These are phyloP conservation scores for Rhyacophila brunnea DNA, from an alignment of 1,140 invertebrate species.

Conservation along the genomic window DNA sequence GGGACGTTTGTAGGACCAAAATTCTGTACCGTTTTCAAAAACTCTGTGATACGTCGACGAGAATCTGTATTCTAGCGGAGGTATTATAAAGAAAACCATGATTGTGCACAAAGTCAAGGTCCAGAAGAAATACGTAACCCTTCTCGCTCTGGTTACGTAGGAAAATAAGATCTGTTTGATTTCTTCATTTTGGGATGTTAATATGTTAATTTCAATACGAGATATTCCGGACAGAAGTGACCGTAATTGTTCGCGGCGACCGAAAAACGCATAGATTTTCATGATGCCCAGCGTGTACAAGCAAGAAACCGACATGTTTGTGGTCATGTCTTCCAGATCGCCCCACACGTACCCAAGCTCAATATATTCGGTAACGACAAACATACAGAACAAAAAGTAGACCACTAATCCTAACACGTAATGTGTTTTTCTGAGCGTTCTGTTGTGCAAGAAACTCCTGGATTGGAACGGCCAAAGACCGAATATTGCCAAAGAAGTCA, in stretches of 20 bases:
- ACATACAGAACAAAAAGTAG: slow-evolving; percentile 26
- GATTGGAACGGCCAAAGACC: slow-evolving; percentile 32
- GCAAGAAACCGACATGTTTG: slow-evolving; percentile 33
- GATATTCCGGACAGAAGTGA: slow-evolving; percentile 18
- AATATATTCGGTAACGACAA: slow-evolving; percentile 33
- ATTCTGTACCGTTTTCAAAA: slow-evolving; percentile 30
- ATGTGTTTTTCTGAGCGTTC: slow-evolving; percentile 12
- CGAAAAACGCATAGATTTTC: slow-evolving; percentile 32
- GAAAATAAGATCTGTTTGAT: slow-evolving; percentile 9
- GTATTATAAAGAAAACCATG: slow-evolving; percentile 28
- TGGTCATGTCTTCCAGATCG: slow-evolving; percentile 34
- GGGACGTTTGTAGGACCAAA: slow-evolving; percentile 23
- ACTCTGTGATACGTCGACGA: slow-evolving; percentile 25
- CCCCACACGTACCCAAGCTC: slow-evolving; percentile 32
- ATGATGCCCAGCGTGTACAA: slow-evolving; percentile 29
- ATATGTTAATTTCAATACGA: slow-evolving; percentile 24
- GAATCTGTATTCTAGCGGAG: slow-evolving; percentile 29
- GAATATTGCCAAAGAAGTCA: slow-evolving; percentile 28
- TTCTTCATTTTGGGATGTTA: slow-evolving; percentile 9
- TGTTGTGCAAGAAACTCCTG: slow-evolving; percentile 23
- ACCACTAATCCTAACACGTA: slow-evolving; percentile 16
- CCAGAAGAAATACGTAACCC: slow-evolving; percentile 29
- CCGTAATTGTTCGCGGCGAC: slow-evolving; percentile 19
- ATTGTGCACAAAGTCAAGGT: slow-evolving; percentile 25
- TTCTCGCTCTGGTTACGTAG: slow-evolving; percentile 21